A percentile compares a stretch with the other conserved stretches of the same genome.
Conservation (phyloP, 2,888 invertebrate genomes). For the Pegoplata infirma region DNA sequence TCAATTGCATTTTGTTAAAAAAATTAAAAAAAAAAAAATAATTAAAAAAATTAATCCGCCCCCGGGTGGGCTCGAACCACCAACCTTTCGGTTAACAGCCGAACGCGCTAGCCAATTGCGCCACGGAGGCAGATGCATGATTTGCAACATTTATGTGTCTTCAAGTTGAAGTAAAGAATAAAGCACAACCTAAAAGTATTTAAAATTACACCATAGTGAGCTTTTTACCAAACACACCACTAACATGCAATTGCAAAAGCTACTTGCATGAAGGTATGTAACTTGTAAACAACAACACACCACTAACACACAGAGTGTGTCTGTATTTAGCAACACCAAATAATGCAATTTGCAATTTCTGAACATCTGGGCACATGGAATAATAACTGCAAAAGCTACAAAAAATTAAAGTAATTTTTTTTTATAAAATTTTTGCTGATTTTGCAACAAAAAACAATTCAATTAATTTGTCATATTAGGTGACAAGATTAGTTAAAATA, state of each 20-base stretch:
- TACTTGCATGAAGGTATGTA: not conserved
- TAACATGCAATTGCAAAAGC: too few species aligned
- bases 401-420: constrained; percentile 3
- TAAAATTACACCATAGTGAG: not conserved
- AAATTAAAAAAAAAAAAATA: constrained; percentile 10
- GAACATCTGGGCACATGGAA: not conserved
- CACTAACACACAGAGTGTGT: not conserved
- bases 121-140: constrained; percentile 81
- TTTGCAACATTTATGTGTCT: rapidly evolving
- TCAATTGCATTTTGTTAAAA: not conserved
- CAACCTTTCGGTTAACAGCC: constrained; percentile 99
- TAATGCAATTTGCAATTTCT: not conserved
- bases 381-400: not conserved
- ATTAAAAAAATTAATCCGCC: constrained; percentile 79
- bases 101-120: constrained; percentile 98
- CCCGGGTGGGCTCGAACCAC: constrained; percentile 99
- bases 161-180: not conserved
- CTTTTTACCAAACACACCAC: not conserved
- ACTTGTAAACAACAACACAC: not conserved
- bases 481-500: constrained; percentile 47
- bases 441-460: constrained; percentile 40
- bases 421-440: constrained; percentile 41
- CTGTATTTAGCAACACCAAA: not conserved
- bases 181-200: not conserved
- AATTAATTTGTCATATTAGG: constrained; percentile 52